These are phyloP conservation scores for Drosophila pandora DNA, from an alignment of 1,140 invertebrate genomes.

Conservation along the genomic window DNA sequence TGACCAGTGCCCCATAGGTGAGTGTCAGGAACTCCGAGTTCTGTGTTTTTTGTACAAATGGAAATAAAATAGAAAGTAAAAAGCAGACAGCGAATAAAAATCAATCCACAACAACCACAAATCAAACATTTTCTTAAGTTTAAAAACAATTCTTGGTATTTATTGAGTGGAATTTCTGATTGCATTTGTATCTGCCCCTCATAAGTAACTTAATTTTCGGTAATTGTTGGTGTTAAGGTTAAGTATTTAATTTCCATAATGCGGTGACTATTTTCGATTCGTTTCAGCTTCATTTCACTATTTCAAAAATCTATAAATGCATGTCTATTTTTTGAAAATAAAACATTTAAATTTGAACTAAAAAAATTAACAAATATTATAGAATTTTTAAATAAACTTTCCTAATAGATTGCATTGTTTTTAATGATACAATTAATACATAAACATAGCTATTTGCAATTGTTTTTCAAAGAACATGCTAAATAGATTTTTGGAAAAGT, in stretches of 20 bases:
- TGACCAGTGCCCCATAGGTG: conserved; percentile 98
- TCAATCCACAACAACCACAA: conserved; percentile 36
- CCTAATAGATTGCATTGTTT: background rate
- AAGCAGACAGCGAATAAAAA: conserved; percentile 40
- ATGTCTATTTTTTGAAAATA: background rate
- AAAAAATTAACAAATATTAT: too few species aligned
- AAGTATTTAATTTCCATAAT: background rate
- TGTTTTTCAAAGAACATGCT: too few species aligned
- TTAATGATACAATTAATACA: background rate
- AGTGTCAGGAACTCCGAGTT: conserved; percentile 98
- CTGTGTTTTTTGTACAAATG: conserved; percentile 84
- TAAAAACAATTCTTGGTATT: conserved; percentile 24
- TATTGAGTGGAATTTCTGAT: conserved; percentile 13
- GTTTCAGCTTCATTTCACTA: background rate
- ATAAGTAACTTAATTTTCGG: background rate
- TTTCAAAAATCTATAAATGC: background rate
- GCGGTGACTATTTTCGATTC: background rate
- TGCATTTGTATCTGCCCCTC: conserved; percentile 1
- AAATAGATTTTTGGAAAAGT: background rate
- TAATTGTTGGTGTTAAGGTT: background rate
- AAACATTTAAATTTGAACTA: background rate
- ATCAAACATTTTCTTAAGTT: conserved; percentile 3
- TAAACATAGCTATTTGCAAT: too few species aligned
- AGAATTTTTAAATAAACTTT: background rate
- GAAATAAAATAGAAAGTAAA: conserved; percentile 20